These are phyloP conservation scores for Bursaphelenchus okinawaensis DNA, from an alignment of 2,888 invertebrate genomes.

Conservation along the genomic window DNA sequence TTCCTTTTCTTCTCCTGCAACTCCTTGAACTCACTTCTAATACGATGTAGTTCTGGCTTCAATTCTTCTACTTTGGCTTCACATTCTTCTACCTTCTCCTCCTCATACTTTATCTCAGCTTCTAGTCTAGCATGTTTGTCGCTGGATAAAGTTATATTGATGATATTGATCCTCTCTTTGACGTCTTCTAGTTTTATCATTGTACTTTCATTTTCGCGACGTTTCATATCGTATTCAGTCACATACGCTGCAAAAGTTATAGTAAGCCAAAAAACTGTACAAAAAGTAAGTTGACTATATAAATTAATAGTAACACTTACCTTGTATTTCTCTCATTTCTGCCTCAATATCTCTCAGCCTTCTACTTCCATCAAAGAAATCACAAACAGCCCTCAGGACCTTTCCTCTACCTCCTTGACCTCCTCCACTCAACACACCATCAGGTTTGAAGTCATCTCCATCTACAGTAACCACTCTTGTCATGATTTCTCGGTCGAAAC, in stretches of 20 bases:
- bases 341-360: constrained; percentile 13
- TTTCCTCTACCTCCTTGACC: neutral
- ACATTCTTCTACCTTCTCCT: constrained; percentile 9
- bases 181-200: neutral
- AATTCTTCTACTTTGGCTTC: constrained; percentile 23
- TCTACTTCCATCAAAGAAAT: neutral
- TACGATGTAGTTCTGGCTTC: constrained; percentile 13
- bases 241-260: neutral
- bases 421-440: constrained; percentile 84
- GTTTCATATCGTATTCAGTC: neutral
- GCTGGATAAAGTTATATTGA: constrained; percentile 11
- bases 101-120: constrained; percentile 17
- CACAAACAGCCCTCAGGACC: constrained; percentile 12
- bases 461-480: constrained; percentile 71
- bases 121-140: constrained; percentile 23
- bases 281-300: no score
- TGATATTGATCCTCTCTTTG: neutral
- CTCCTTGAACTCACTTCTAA: constrained; percentile 10
- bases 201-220: neutral
- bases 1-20: constrained; percentile 18
- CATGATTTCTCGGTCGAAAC: constrained; percentile 66
- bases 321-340: constrained; percentile 11
- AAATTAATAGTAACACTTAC: constrained; percentile 5
- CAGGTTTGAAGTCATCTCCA: constrained; percentile 85
- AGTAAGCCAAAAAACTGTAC: neutral